phyloP scores from a whole-genome alignment of 1,140 invertebrate genomes.

The Bombus huntii region DNA sequence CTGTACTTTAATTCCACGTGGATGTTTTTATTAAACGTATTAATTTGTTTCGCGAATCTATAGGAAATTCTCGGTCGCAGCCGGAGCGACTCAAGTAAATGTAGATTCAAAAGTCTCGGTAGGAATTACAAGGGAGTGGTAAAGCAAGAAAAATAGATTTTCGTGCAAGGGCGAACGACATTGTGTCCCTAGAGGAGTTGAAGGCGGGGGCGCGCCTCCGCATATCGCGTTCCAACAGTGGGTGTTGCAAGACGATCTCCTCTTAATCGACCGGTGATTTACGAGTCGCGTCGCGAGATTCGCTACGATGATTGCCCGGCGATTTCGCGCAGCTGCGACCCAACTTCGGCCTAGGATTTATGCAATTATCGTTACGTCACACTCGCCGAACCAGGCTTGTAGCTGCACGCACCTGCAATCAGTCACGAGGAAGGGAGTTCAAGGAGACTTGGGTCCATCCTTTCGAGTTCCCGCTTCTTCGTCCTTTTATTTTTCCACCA shows the following conservation, averaged over 20 bases:
- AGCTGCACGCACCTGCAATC: conserved; percentile 33
- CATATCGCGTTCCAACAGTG: conserved; percentile 39
- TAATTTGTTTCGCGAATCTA: too few relatives aligned
- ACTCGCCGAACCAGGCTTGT: neutral
- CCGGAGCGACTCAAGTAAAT: neutral
- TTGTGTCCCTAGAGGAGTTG: neutral
- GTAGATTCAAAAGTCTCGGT: neutral
- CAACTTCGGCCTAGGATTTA: conserved; percentile 52
- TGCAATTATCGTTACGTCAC: conserved; percentile 52
- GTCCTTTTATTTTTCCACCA: too few relatives aligned
- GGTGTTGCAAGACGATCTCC: conserved; percentile 73
- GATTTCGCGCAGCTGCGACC: conserved; percentile 53
- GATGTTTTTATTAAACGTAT: neutral
- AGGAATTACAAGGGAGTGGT: neutral
- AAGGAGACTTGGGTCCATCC: neutral
- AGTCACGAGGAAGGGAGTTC: neutral
- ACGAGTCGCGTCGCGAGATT: conserved; percentile 66
- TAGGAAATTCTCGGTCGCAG: too few relatives aligned
- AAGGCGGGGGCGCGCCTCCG: neutral
- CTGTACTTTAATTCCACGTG: neutral
- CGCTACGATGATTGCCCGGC: conserved; percentile 68
- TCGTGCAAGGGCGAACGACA: conserved; percentile 10
- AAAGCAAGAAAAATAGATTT: neutral
- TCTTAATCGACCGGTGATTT: conserved; percentile 76
- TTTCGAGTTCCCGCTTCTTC: neutral